phyloP scores from a whole-genome alignment of 2,113 vertebrate genomes.

The Delphinapterus leucas region DNA sequence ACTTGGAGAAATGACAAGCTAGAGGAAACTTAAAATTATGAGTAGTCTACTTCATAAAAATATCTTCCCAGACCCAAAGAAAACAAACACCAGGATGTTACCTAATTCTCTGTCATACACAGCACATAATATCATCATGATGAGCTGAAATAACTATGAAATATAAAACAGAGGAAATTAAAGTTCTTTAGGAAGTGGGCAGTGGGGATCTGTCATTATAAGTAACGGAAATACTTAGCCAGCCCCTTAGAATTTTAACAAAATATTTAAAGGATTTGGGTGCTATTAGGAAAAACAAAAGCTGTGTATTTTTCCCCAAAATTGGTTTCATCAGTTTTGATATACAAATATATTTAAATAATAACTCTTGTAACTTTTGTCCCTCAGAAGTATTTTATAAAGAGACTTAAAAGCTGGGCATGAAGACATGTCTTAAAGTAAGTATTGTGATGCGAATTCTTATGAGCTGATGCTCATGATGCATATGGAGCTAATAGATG shows the following conservation, averaged over 20 bases:
- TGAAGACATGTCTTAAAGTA: not conserved
- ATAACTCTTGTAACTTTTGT: not conserved
- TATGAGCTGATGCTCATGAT: not conserved
- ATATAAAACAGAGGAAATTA: not conserved
- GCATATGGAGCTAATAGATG: not conserved
- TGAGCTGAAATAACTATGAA: not conserved
- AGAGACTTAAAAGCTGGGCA: not conserved
- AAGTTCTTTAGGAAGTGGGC: not conserved
- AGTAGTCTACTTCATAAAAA: not conserved
- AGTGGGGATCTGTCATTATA: not conserved
- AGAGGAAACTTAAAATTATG: not conserved
- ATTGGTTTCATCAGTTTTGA: not conserved
- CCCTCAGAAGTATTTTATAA: not conserved
- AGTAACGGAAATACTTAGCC: not conserved
- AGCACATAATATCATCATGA: not conserved
- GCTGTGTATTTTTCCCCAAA: not conserved
- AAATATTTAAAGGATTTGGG: not conserved
- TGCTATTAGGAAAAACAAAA: not conserved
- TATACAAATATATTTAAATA: not conserved
- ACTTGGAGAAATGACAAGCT: not conserved
- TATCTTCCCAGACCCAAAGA: not conserved
- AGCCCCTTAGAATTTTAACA: not conserved
- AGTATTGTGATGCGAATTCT: not conserved
- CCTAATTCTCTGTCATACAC: not conserved
- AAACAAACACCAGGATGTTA: not conserved